Base-by-base conservation (phyloP, 2,113 vertebrate genomes). In the Dryoscopus gambensis region DNA sequence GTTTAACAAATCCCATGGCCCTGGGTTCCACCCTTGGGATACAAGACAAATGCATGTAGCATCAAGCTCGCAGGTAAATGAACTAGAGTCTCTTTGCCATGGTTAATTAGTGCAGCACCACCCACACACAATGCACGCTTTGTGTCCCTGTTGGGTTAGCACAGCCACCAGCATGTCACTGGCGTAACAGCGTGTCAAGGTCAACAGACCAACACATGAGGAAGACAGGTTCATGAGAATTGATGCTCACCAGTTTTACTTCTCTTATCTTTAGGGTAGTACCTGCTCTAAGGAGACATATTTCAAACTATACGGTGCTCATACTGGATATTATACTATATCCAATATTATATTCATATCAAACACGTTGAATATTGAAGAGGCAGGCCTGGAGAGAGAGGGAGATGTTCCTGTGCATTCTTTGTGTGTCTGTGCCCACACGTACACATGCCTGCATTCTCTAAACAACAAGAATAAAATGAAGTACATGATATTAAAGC, bases 361-460 rank as follows among this genome's bases (percentile, higher is more conserved):
- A 17, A 63, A 35, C 7, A 40, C 9, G 2, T 49, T 74, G 40
- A 37, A 5, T 74, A 84, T 33, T 47, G 59, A 89, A 87, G 30
- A 28, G 21, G 19, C 31, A 69, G 31, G 16, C 59, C 30, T 33
- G 22, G 31, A 46, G 37, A 44, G 11, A 30, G 22, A 33, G 24
- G 4, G 18, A 49, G 84, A 60, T 16, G 25, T 40, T 40, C 19
- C 18, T 81, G 11, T 24, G 7, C 22, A 23, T 55, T 76, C n/a
- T 52, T 67, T 55, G 49, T 60, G 24, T 44, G 50, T 6, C 63
- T 62, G 5, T 50, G 31, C 4, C 25, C 18, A 31, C 39, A 37
- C 1, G 0, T 21, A 42, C 0, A 0, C 21, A 39, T 13, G 30
- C 8, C 9, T 6, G 6, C 16, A 3, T 74, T 56, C 56, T 49